phyloP scores from a whole-genome alignment of 2,113 vertebrate species.

The Sinocyclocheilus rhinocerous region DNA sequence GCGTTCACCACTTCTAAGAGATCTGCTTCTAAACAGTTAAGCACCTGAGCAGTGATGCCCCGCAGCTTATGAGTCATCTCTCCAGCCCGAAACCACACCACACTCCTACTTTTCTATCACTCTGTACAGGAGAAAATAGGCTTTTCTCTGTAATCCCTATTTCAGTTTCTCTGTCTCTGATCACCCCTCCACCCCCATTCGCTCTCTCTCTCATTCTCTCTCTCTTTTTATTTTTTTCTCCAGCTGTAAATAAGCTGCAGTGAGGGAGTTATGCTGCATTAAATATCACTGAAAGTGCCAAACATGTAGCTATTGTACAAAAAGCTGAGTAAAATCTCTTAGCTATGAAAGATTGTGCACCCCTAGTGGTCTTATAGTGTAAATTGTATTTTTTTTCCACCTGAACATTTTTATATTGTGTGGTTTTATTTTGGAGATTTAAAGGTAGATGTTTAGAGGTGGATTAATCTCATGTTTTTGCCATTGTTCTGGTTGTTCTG shows the following conservation, averaged over 20 bases:
- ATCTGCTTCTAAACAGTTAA: not conserved
- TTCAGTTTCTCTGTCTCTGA: slow-evolving; percentile 38
- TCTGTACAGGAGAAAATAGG: slow-evolving; percentile 46
- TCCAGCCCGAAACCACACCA: slow-evolving; percentile 1
- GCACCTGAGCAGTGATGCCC: not conserved
- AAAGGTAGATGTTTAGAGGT: not conserved
- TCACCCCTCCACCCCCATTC: slow-evolving; percentile 1
- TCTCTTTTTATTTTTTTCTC: not conserved
- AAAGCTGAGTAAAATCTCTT: not conserved
- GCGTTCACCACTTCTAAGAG: no score
- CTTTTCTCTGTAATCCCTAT: slow-evolving; percentile 56
- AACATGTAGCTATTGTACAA: not conserved
- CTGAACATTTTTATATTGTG: not conserved
- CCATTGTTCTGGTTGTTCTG: slow-evolving; percentile 1
- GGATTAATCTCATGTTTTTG: not conserved
- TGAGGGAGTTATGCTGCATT: not conserved
- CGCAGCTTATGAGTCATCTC: slow-evolving; percentile 22
- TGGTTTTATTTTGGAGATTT: not conserved
- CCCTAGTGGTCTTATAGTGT: slow-evolving; percentile 6
- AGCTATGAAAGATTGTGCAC: not conserved
- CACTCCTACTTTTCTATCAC: slow-evolving; percentile 42
- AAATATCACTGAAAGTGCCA: slow-evolving; percentile 12
- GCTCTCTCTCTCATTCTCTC: not conserved
- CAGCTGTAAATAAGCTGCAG: slow-evolving; percentile 42
- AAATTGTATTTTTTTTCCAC: not conserved